A percentile compares a stretch with the other conserved stretches of the same genome.
phyloP scores from a whole-genome alignment of 2,113 vertebrate species.

The Hiodon tergisus region DNA sequence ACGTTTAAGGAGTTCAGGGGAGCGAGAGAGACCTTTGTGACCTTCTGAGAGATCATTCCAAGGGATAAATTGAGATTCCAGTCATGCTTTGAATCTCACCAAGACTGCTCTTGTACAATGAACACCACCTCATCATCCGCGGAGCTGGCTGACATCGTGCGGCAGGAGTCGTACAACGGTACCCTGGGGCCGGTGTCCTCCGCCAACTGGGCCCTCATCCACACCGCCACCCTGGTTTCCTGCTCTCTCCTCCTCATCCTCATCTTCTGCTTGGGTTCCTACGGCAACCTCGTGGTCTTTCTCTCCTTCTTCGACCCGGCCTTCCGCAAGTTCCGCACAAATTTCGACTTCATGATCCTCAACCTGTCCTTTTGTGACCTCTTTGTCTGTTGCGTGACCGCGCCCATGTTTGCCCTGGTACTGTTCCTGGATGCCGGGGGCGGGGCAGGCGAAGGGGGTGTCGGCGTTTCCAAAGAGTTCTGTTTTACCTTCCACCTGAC shows the following conservation, averaged over 20 bases:
- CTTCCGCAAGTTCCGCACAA: constrained; percentile 89
- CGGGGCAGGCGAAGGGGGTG: constrained; percentile 25
- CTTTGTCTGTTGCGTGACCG: constrained; percentile 85
- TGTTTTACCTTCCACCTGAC: constrained; percentile 92
- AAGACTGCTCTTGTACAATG: constrained; percentile 59
- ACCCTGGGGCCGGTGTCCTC: constrained; percentile 38
- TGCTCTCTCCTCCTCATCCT: constrained; percentile 77
- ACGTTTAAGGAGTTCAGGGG: background rate
- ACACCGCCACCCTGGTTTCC: constrained; percentile 75
- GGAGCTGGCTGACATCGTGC: constrained; percentile 55
- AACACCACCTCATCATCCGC: constrained; percentile 67
- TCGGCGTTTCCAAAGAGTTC: constrained; percentile 72
- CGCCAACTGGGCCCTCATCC: constrained; percentile 65
- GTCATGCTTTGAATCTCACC: constrained; percentile 25
- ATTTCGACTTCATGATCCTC: constrained; percentile 96
- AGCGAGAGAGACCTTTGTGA: constrained; percentile 27
- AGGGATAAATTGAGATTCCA: constrained; percentile 36
- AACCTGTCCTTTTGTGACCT: constrained; percentile 95
- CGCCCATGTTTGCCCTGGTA: constrained; percentile 86
- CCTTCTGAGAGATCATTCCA: constrained; percentile 20
- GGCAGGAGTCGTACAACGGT: constrained; percentile 53
- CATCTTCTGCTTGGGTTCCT: constrained; percentile 89
- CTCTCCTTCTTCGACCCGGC: constrained; percentile 92
- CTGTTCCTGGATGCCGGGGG: constrained; percentile 73
- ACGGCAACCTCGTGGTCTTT: constrained; percentile 90